Evolutionary conservation across 2,888 invertebrate genomes (phyloP).

Genomic region (Zaprionus obscuricornis): DNA sequence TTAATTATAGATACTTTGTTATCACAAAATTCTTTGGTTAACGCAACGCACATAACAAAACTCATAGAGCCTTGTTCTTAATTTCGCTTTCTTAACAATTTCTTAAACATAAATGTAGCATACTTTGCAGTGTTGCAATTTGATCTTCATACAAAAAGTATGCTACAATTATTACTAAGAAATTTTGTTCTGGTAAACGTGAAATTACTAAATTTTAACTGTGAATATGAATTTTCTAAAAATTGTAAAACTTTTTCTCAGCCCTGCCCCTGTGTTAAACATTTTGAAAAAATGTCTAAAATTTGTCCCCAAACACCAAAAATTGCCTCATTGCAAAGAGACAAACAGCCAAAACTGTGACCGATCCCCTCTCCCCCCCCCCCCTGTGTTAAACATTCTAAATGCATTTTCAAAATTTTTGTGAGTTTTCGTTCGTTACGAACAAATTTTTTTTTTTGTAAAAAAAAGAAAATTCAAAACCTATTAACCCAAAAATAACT

Average conservation of each 20-base stretch:
- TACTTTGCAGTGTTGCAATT: too few species aligned
- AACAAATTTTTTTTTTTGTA: constrained; percentile 33
- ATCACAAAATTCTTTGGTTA: constrained; percentile 4
- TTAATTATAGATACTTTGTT: constrained; percentile 7
- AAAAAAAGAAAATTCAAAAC: constrained; percentile 16
- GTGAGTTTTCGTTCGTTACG: constrained; percentile 49
- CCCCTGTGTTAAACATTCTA: constrained; percentile 30
- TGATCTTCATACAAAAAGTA: too few species aligned
- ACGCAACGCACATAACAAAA: constrained; percentile 17
- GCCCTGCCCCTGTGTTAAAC: constrained; percentile 41
- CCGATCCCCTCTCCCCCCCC: too few species aligned
- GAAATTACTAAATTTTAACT: constrained; percentile 21
- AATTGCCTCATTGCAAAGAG: constrained; percentile 42
- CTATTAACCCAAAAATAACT: constrained; percentile 34
- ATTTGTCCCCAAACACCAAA: constrained; percentile 24
- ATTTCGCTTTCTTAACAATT: too few species aligned
- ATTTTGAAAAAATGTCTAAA: constrained; percentile 55
- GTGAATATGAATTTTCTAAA: constrained; percentile 39
- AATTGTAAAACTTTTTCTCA: not conserved
- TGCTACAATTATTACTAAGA: too few species aligned
- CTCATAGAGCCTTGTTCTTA: too few species aligned
- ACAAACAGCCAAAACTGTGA: constrained; percentile 62
- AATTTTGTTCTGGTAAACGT: not conserved
- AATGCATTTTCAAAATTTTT: constrained; percentile 28
- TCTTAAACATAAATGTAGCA: too few species aligned